Evolutionary conservation across 2,113 vertebrate species (phyloP).

Genomic region (Potamarius usumacintae): DNA sequence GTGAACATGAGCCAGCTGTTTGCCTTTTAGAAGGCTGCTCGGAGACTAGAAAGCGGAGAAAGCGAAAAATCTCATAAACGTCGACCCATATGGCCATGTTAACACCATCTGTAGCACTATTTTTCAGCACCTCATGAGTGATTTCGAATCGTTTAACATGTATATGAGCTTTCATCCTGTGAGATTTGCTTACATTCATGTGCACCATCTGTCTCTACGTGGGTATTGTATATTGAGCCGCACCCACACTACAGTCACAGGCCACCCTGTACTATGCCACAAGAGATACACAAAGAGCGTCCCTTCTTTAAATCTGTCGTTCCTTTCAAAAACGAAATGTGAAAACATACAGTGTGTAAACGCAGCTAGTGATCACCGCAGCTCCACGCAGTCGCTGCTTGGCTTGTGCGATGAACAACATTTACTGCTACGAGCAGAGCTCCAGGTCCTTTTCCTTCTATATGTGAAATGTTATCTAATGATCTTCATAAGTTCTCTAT

Average conservation of each 20-base stretch:
- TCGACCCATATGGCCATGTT: not conserved
- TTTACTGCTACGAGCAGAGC: not conserved
- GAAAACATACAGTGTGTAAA: not conserved
- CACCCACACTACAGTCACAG: not conserved
- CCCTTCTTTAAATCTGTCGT: not conserved
- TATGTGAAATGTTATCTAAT: not conserved
- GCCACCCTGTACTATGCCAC: not conserved
- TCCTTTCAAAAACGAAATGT: not conserved
- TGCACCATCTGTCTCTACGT: not conserved
- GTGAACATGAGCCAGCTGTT: conserved; percentile 2
- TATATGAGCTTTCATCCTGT: not conserved
- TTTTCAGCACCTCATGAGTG: not conserved
- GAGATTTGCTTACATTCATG: not conserved
- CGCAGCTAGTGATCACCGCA: not conserved
- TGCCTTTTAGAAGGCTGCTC: not conserved
- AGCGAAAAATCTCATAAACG: too few relatives aligned
- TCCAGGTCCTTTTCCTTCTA: not conserved
- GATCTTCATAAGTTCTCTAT: not conserved
- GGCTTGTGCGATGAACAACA: not conserved
- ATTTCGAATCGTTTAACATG: not conserved
- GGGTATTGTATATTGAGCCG: not conserved
- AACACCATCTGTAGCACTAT: not conserved
- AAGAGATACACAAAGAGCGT: not conserved
- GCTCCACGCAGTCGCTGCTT: not conserved
- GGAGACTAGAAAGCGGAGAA: not conserved